Evolutionary conservation across 2,888 invertebrate species (phyloP).

Genomic region (Callyntrura sp.): DNA sequence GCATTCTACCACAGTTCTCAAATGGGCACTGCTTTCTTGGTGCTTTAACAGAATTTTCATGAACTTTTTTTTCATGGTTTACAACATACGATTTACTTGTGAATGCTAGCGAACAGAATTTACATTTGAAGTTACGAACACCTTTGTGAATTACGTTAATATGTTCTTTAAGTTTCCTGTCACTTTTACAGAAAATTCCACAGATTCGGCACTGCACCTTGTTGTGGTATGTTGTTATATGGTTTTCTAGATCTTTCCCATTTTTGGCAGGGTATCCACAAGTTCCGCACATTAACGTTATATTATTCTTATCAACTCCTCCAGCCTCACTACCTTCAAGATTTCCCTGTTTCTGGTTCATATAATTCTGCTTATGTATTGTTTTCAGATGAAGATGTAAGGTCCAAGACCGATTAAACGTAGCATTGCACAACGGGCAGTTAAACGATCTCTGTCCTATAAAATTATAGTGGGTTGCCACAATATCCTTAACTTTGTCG

Average conservation of each 20-base stretch:
- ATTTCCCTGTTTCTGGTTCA: slow-evolving; percentile 51
- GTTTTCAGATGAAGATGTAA: slow-evolving; percentile 63
- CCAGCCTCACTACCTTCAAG: background rate
- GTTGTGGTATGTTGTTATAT: slow-evolving; percentile 13
- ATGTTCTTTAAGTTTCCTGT: background rate
- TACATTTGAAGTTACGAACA: slow-evolving; percentile 30
- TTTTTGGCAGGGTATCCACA: slow-evolving; percentile 69
- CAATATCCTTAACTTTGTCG: background rate
- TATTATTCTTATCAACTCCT: background rate
- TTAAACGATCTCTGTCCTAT: background rate
- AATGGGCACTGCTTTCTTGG: slow-evolving; percentile 50
- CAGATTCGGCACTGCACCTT: slow-evolving; percentile 3
- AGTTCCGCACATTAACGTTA: slow-evolving; percentile 55
- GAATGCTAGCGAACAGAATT: slow-evolving; percentile 37
- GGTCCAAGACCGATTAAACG: slow-evolving; percentile 59
- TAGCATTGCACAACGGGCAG: slow-evolving; percentile 32
- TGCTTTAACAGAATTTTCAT: slow-evolving; percentile 11
- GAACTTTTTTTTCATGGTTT: slow-evolving; percentile 45
- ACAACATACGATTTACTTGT: background rate
- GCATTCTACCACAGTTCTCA: background rate
- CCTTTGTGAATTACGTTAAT: slow-evolving; percentile 18
- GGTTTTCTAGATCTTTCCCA: slow-evolving; percentile 38
- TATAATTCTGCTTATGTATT: slow-evolving; percentile 30
- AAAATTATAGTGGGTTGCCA: background rate
- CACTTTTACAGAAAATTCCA: background rate